Conservation (phyloP, 2,113 vertebrate species). For the Atherinomorus stipes region DNA sequence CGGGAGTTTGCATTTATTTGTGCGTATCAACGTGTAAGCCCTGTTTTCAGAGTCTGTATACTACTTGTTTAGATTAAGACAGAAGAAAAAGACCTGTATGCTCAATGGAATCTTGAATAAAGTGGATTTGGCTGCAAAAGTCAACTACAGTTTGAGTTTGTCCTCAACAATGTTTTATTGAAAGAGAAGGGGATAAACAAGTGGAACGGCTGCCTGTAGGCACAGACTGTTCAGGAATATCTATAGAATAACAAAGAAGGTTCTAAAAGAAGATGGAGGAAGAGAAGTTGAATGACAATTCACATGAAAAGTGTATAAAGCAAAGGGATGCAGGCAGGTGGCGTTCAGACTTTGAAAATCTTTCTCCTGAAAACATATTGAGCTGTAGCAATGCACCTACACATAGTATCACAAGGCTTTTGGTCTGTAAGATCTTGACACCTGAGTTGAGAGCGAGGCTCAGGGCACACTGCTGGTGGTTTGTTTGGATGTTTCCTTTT, state of each 20-base stretch:
- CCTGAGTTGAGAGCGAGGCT: conserved; percentile 59
- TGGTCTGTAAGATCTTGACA: conserved; percentile 72
- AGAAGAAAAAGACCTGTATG: conserved; percentile 27
- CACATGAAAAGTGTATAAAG: conserved; percentile 48
- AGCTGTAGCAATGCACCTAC: conserved; percentile 48
- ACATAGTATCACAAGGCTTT: conserved; percentile 64
- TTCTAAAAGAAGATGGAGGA: conserved; percentile 25
- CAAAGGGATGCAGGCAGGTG: conserved; percentile 55
- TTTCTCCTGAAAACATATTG: conserved; percentile 66
- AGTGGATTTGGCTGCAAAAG: conserved; percentile 58
- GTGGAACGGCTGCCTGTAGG: conserved; percentile 55
- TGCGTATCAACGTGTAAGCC: conserved; percentile 30
- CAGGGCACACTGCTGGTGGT: conserved; percentile 59
- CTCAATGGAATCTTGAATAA: conserved; percentile 34
- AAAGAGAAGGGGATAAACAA: conserved; percentile 71
- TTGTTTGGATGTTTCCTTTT: conserved; percentile 56
- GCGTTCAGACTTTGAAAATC: conserved; percentile 50
- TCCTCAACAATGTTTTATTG: conserved; percentile 50
- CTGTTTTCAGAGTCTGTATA: conserved; percentile 6
- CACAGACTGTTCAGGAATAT: conserved; percentile 57
- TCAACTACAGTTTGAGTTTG: conserved; percentile 61
- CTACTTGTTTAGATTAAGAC: conserved; percentile 42
- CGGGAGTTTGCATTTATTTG: conserved; percentile 38
- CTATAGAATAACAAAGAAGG: conserved; percentile 47
- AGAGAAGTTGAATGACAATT: conserved; percentile 50